Evolutionary conservation across 2,888 invertebrate species (phyloP), one percentile per base, ranked within the genome.

Genomic region (Adela reaumurella): DNA sequence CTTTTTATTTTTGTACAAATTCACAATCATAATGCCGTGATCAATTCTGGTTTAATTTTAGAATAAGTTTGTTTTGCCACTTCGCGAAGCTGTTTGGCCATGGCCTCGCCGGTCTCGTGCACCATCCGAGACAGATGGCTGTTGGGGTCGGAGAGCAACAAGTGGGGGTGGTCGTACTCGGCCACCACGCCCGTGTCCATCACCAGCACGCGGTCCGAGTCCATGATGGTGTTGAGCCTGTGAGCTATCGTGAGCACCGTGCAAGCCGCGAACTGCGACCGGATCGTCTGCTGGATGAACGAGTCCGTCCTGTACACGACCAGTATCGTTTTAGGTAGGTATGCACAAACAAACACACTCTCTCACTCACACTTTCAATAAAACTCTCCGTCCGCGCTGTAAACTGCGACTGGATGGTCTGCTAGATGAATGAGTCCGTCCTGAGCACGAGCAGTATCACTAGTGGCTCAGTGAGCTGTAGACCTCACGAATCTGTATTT

Each of bases 171-270:
- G 58, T 87, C 88, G 54, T 83, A 89, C 70, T 90, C 89, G 46
- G 82, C 83, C 17, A 89, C 83, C 20, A 69, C 63, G 0, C 96
- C 96, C 29, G 83, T 83, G 58, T 92, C 89, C 86, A 96, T 88
- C 1, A 95, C 94, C 46, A 95, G 73, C 14, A 94, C 88, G 46
- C 87, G 83, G 70, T 94, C 92, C 0, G 91, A 92, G 65, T 96
- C 94, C 87, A 95, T 94, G 52, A 96, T 89, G 0, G 95, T 95
- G 63, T 94, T 88, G 19, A 96, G 74, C 24, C 95, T 83, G 69
- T 95, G 95, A 2, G 95, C 95, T 24, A 95, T 92, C 0, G 94
- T 95, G 18, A 95, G 69, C 11, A 95, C 94, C 0, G 94, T 94
- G 63, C 92, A 94, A 1, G 85, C 62, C 5, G 78, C 74, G 61